phyloP scores from a whole-genome alignment of 2,797 vertebrate species.

The Leptodactylus fallax region DNA sequence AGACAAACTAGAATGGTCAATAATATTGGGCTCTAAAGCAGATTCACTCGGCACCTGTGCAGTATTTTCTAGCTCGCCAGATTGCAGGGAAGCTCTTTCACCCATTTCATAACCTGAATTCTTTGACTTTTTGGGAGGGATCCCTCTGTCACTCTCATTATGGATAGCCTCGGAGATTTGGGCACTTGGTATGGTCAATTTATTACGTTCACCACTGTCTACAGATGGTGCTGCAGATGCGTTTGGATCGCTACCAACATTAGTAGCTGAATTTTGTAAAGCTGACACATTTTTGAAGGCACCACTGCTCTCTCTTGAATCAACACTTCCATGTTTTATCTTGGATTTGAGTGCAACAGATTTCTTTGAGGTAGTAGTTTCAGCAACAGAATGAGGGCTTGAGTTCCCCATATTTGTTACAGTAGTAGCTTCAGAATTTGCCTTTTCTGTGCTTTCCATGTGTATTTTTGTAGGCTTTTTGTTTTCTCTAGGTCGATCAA shows the following conservation, averaged over 20 bases:
- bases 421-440: background rate
- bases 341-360: background rate
- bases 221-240: background rate
- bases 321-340: slow-evolving; percentile 7
- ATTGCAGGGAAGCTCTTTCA: background rate
- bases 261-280: background rate
- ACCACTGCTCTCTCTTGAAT: background rate
- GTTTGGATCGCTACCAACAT: background rate
- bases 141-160: background rate
- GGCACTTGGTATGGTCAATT: background rate
- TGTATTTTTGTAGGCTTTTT: background rate
- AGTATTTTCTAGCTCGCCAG: background rate
- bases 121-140: background rate
- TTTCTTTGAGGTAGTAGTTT: slow-evolving; percentile 27
- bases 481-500: slow-evolving; percentile 1
- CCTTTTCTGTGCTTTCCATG: background rate
- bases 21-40: background rate
- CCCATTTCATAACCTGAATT: background rate
- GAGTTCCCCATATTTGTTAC: background rate
- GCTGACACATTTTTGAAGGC: background rate
- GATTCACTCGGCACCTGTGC: background rate
- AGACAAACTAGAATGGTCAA: slow-evolving; percentile 11
- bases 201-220: background rate
- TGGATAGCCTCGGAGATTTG: background rate
- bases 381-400: background rate